phyloP scores from a whole-genome alignment of 2,888 invertebrate species.

The Alloplasta piceator region DNA sequence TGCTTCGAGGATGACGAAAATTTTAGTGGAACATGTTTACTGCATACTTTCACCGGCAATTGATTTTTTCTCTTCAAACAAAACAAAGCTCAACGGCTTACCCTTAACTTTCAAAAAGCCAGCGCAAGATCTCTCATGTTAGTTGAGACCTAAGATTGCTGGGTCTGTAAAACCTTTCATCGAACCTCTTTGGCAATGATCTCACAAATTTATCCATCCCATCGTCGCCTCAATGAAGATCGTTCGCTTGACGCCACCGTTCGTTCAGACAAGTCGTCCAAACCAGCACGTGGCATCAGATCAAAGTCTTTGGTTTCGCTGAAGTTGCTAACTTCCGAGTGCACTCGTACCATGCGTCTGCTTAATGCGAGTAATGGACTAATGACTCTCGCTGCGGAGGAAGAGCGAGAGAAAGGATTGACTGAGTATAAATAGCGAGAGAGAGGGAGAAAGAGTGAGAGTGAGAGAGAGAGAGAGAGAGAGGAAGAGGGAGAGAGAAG shows the following conservation, averaged over 20 bases:
- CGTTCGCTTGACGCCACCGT: constrained; percentile 45
- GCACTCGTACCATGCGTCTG: constrained; percentile 58
- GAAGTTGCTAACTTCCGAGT: constrained; percentile 44
- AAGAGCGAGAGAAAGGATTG: constrained; percentile 35
- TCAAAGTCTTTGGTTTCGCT: constrained; percentile 63
- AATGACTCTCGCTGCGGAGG: constrained; percentile 71
- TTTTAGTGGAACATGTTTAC: no score
- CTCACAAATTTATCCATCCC: constrained; percentile 10
- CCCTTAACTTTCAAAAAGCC: no score
- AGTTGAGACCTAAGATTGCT: neutral
- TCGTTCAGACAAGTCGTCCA: constrained; percentile 47
- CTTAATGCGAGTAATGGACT: constrained; percentile 77
- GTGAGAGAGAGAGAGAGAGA: constrained; percentile 69
- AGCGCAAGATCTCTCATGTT: neutral
- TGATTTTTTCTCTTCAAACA: no score
- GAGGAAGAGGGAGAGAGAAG: no score
- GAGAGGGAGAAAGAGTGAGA: neutral
- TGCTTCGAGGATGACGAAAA: no score
- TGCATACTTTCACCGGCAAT: no score
- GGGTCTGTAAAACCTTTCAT: constrained; percentile 19
- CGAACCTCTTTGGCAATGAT: constrained; percentile 1
- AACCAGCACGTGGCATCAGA: constrained; percentile 58
- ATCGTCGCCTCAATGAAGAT: constrained; percentile 48
- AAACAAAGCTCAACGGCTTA: no score
- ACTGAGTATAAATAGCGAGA: constrained; percentile 77